Conservation (phyloP, 2,113 vertebrate species). For the Hucho hucho region DNA sequence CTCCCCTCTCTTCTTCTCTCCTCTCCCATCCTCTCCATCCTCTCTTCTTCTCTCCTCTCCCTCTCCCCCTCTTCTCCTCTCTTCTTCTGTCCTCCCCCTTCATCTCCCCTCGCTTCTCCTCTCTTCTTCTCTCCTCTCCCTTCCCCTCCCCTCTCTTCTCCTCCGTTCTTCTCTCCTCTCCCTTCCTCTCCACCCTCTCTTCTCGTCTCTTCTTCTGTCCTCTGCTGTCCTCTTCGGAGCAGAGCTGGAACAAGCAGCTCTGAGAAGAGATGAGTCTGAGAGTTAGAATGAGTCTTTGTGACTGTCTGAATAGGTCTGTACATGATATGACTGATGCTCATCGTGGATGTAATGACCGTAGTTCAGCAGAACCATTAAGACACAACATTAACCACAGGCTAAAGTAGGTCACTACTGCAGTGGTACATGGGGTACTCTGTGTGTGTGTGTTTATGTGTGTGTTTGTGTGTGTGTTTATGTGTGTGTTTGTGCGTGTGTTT, state of each 20-base stretch:
- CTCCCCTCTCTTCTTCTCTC: neutral
- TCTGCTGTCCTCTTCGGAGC: neutral
- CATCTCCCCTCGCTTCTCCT: slow-evolving; percentile 31
- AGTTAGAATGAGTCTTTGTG: too few relatives aligned
- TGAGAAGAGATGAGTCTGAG: too few relatives aligned
- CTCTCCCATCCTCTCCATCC: neutral
- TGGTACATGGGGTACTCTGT: slow-evolving; percentile 54
- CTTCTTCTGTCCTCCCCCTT: slow-evolving; percentile 71
- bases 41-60: neutral
- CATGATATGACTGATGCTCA: too few relatives aligned
- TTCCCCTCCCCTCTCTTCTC: neutral
- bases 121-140: neutral
- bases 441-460: too few relatives aligned
- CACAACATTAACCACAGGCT: slow-evolving; percentile 59
- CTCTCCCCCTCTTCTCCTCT: neutral
- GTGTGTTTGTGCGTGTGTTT: slow-evolving; percentile 30
- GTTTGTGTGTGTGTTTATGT: slow-evolving; percentile 11
- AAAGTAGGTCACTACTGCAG: slow-evolving; percentile 56
- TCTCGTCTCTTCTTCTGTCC: neutral
- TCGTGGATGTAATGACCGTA: neutral
- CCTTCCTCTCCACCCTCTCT: neutral
- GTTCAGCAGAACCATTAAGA: slow-evolving; percentile 61
- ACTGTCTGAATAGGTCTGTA: too few relatives aligned
- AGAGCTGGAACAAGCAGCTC: too few relatives aligned
- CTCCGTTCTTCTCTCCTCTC: neutral